These are phyloP conservation scores for Portevinia maculata DNA, from an alignment of 2,888 invertebrate species.

Conservation along the genomic window DNA sequence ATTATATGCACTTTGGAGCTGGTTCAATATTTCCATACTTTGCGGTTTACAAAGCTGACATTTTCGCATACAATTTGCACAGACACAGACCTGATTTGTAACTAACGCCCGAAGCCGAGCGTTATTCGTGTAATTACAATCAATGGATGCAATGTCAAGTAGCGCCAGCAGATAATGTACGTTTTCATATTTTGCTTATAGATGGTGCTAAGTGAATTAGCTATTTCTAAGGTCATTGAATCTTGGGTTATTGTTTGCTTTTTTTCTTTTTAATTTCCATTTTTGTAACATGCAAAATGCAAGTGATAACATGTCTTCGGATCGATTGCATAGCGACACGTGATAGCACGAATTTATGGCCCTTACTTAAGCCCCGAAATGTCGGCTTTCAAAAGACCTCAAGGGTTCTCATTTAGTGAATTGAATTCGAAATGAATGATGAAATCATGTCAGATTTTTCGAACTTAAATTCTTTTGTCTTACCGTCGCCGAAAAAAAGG, in stretches of 20 bases:
- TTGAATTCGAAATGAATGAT: conserved; percentile 9
- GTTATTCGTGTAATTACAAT: conserved; percentile 1
- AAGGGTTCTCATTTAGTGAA: not conserved
- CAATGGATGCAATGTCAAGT: conserved; percentile 25
- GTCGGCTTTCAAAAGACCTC: not conserved
- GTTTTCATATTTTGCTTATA: not conserved
- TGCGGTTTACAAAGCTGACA: conserved; percentile 24
- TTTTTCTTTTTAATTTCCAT: too few species aligned
- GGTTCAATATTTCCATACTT: not conserved
- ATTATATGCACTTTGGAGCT: conserved; percentile 6
- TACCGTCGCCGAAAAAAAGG: not conserved
- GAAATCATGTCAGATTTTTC: conserved; percentile 15
- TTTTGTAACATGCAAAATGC: too few species aligned
- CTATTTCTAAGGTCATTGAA: conserved; percentile 3
- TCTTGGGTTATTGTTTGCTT: not conserved
- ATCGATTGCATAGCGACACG: too few species aligned
- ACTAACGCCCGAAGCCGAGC: not conserved
- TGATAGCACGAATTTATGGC: too few species aligned
- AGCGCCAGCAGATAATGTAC: conserved; percentile 19
- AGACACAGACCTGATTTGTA: not conserved
- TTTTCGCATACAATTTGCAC: conserved; percentile 16
- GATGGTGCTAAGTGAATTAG: not conserved
- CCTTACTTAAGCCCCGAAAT: too few species aligned
- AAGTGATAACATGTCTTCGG: too few species aligned
- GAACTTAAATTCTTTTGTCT: not conserved